Conservation (phyloP, 2,888 invertebrate species). For the Prenolepis imparis region DNA sequence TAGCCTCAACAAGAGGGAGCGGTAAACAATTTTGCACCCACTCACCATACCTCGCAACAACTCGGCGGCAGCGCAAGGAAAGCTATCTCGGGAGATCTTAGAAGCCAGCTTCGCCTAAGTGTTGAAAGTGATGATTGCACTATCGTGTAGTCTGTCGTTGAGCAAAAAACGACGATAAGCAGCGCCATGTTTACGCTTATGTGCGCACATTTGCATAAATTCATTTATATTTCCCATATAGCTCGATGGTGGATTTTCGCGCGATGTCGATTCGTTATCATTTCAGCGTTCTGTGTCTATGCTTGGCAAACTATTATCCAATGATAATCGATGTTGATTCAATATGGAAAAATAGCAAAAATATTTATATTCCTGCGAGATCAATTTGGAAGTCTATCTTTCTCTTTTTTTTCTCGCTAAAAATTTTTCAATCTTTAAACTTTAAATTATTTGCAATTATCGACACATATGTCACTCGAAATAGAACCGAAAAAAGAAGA, state of each 20-base stretch:
- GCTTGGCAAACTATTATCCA: background rate
- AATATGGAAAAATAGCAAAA: background rate
- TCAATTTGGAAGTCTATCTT: background rate
- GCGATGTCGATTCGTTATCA: background rate
- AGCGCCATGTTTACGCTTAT: background rate
- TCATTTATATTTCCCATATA: background rate
- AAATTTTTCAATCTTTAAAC: background rate
- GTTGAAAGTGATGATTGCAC: slow-evolving; percentile 23
- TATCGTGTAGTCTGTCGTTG: slow-evolving; percentile 3
- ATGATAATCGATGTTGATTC: background rate
- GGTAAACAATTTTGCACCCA: slow-evolving; percentile 55
- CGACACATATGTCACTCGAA: background rate
- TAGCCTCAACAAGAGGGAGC: slow-evolving; percentile 35
- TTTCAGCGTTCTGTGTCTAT: background rate
- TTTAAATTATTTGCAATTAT: background rate
- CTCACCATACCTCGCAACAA: slow-evolving; percentile 23
- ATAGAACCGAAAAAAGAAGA: background rate
- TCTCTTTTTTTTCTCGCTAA: background rate
- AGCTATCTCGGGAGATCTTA: slow-evolving; percentile 51
- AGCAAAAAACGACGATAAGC: slow-evolving; percentile 35
- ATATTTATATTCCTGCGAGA: background rate
- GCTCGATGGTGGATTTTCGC: background rate
- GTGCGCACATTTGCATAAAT: slow-evolving; percentile 21
- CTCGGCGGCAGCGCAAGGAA: background rate
- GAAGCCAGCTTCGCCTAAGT: slow-evolving; percentile 37